phyloP scores from a whole-genome alignment of 2,888 invertebrate genomes.

The Siphlonurus alternatus region DNA sequence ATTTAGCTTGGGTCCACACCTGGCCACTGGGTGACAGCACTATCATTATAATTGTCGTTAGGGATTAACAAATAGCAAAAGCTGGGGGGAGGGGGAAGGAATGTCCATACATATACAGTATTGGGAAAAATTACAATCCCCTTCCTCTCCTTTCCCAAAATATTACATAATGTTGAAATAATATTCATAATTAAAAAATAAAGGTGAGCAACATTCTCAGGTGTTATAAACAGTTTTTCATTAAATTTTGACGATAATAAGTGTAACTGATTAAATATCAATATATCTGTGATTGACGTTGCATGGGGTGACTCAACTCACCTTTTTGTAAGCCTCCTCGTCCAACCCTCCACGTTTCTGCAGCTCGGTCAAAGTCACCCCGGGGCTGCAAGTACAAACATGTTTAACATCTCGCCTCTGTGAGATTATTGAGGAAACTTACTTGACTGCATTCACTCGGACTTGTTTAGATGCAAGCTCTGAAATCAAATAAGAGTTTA shows the following conservation, averaged over 20 bases:
- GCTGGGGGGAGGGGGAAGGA: too few species aligned
- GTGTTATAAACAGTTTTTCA: not conserved
- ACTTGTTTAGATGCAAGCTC: conserved; percentile 5
- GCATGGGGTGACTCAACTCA: conserved; percentile 16
- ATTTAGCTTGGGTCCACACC: too few species aligned
- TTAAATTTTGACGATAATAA: not conserved
- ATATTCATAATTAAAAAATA: not conserved
- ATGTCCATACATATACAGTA: too few species aligned
- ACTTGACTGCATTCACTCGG: conserved; percentile 15
- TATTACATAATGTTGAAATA: not conserved
- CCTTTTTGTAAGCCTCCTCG: conserved; percentile 30
- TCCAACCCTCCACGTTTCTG: conserved; percentile 35
- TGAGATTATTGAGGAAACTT: not conserved
- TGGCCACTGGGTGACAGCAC: too few species aligned
- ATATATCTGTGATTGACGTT: not conserved
- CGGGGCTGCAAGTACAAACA: conserved; percentile 22
- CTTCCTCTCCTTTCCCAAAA: not conserved
- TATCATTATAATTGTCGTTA: too few species aligned
- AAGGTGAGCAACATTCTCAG: not conserved
- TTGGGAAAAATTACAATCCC: not conserved
- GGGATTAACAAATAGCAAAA: too few species aligned
- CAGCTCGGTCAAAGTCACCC: conserved; percentile 34
- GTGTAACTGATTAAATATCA: not conserved
- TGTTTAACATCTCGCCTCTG: conserved; percentile 18
- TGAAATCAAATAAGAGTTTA: not conserved